These are phyloP conservation scores for Rhynchonema sp. DNA, from an alignment of 2,888 invertebrate genomes.

Conservation along the genomic window DNA sequence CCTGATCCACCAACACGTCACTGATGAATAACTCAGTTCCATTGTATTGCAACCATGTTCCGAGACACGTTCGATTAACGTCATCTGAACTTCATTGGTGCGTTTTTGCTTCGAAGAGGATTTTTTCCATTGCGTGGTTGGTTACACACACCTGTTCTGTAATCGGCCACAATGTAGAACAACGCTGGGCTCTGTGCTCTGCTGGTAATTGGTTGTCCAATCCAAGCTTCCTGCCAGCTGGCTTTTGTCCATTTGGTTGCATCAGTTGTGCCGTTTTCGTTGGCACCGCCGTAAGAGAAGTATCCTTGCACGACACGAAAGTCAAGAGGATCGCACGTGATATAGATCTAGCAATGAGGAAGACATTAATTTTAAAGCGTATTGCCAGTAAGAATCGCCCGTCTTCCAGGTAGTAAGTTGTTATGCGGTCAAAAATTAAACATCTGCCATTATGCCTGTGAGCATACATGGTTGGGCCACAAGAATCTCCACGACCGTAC, in stretches of 20 bases:
- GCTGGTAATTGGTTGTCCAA: neutral
- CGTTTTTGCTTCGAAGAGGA: neutral
- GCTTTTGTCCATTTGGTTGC: neutral
- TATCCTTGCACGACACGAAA: neutral
- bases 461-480: too few relatives aligned
- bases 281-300: neutral
- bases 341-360: too few relatives aligned
- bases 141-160: neutral
- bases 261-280: neutral
- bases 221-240: neutral
- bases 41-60: neutral
- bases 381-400: too few relatives aligned
- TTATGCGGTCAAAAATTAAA: too few relatives aligned
- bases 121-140: neutral
- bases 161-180: neutral
- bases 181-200: neutral
- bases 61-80: neutral
- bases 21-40: neutral
- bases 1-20: neutral
- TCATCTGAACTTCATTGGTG: neutral
- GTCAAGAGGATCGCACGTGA: neutral
- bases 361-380: too few relatives aligned
- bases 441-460: too few relatives aligned
- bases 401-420: too few relatives aligned
- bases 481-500: too few relatives aligned